phyloP scores from a whole-genome alignment of 2,113 vertebrate species.

The Cochlearius cochlearius region DNA sequence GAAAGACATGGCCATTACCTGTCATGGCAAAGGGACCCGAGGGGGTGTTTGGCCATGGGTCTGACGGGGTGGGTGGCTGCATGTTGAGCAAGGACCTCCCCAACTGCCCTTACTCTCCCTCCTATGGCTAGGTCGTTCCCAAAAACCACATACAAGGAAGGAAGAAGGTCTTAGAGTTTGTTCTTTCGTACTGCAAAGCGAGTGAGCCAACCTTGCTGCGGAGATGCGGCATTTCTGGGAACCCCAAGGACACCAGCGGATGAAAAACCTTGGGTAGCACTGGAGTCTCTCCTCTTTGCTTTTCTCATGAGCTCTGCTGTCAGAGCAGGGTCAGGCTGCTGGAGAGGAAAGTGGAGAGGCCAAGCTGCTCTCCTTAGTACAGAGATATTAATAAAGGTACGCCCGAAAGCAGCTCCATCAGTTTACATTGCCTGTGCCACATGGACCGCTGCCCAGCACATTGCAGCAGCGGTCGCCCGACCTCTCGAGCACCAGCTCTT shows the following conservation, averaged over 20 bases:
- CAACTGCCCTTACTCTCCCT: background rate
- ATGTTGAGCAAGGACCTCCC: background rate
- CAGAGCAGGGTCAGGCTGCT: background rate
- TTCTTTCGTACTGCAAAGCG: fast-evolving
- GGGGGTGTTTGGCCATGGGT: background rate
- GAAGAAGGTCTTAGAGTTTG: background rate
- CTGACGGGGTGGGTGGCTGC: background rate
- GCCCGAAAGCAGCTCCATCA: background rate
- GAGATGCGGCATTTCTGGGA: background rate
- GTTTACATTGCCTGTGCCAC: slow-evolving; percentile 49
- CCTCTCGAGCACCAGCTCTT: slow-evolving; percentile 8
- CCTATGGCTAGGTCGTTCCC: background rate
- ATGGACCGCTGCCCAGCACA: slow-evolving; percentile 44
- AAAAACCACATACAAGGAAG: background rate
- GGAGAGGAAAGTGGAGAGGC: background rate
- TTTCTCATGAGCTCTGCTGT: slow-evolving; percentile 11
- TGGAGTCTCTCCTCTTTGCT: background rate
- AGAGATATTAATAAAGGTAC: slow-evolving; percentile 56
- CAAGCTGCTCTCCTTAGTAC: background rate
- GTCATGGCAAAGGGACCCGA: fast-evolving
- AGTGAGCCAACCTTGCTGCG: background rate
- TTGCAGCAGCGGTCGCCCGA: background rate
- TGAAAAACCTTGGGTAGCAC: background rate
- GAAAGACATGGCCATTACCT: background rate
- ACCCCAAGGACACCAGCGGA: background rate